A percentile compares a stretch with the other conserved stretches of the same genome.
Conservation (phyloP, 2,888 invertebrate species). For the Thymelicus lineola region DNA sequence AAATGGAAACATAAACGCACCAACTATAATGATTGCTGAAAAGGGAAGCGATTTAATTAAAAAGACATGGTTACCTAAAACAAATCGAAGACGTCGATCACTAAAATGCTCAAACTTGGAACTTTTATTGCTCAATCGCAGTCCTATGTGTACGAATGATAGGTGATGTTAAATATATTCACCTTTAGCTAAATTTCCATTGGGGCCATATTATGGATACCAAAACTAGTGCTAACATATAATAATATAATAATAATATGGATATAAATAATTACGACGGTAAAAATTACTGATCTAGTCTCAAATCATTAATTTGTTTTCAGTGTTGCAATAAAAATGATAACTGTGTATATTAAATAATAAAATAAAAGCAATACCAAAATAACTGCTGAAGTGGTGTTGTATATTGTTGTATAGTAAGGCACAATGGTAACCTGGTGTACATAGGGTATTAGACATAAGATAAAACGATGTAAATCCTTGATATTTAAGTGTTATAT, state of each 20-base stretch:
- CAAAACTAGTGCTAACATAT: conserved; percentile 45
- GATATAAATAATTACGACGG: conserved; percentile 3
- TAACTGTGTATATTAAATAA: background rate
- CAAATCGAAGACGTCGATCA: conserved; percentile 55
- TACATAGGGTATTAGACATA: too few relatives aligned
- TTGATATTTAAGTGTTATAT: too few relatives aligned
- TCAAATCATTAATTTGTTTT: conserved; percentile 1
- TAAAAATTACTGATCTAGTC: conserved; percentile 28
- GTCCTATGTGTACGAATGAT: conserved; percentile 53
- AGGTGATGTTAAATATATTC: conserved; percentile 59
- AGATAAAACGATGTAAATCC: too few relatives aligned
- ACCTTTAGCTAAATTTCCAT: conserved; percentile 35
- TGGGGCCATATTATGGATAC: conserved; percentile 51
- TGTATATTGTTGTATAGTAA: too few relatives aligned
- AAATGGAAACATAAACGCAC: conserved; percentile 95
- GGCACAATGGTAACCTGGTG: too few relatives aligned
- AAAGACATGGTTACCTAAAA: conserved; percentile 85
- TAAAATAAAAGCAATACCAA: background rate
- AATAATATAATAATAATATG: conserved; percentile 5
- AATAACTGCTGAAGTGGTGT: too few relatives aligned
- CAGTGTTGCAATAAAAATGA: background rate
- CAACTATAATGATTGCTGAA: conserved; percentile 94
- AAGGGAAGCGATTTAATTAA: conserved; percentile 94
- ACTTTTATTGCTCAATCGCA: conserved; percentile 50
- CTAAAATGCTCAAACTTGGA: conserved; percentile 57